Conservation (phyloP, 2,888 invertebrate species). For the Sceliomorpha sp. region DNA sequence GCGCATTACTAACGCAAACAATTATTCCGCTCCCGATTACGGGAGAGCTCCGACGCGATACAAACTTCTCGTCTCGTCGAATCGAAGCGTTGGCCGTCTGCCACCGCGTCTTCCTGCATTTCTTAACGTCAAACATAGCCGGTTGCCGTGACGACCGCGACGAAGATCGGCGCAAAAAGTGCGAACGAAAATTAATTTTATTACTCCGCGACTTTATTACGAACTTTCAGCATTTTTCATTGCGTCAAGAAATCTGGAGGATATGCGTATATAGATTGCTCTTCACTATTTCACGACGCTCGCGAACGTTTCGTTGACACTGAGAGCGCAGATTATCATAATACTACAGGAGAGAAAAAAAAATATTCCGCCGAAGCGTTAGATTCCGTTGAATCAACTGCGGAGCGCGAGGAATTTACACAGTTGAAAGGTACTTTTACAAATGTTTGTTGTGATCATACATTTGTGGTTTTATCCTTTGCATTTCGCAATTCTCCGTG, state of each 20-base stretch:
- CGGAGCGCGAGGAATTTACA: too few relatives aligned
- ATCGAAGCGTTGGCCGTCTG: constrained; percentile 13
- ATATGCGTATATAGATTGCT: too few relatives aligned
- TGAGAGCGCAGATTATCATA: too few relatives aligned
- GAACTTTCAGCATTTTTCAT: background rate
- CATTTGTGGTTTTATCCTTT: too few relatives aligned
- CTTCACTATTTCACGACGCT: background rate
- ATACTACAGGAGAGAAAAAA: too few relatives aligned
- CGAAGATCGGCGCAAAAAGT: constrained; percentile 19
- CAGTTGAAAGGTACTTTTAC: too few relatives aligned
- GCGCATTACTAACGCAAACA: constrained; percentile 46
- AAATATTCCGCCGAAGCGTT: too few relatives aligned
- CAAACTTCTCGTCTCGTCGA: constrained; percentile 19
- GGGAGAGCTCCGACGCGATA: constrained; percentile 17
- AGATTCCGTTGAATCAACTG: too few relatives aligned
- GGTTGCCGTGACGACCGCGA: constrained; percentile 19
- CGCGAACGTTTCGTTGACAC: too few relatives aligned
- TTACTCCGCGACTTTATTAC: constrained; percentile 21
- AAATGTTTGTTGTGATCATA: too few relatives aligned
- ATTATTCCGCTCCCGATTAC: constrained; percentile 38
- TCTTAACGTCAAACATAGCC: constrained; percentile 52
- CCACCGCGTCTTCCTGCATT: constrained; percentile 46
- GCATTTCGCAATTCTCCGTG: too few relatives aligned
- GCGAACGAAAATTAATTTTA: constrained; percentile 26
- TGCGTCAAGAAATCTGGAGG: constrained; percentile 1